Percentiles rank a stretch among this genome's conserved stretches.
phyloP scores from a whole-genome alignment of 2,113 vertebrate species.

The Gobio gobio region DNA sequence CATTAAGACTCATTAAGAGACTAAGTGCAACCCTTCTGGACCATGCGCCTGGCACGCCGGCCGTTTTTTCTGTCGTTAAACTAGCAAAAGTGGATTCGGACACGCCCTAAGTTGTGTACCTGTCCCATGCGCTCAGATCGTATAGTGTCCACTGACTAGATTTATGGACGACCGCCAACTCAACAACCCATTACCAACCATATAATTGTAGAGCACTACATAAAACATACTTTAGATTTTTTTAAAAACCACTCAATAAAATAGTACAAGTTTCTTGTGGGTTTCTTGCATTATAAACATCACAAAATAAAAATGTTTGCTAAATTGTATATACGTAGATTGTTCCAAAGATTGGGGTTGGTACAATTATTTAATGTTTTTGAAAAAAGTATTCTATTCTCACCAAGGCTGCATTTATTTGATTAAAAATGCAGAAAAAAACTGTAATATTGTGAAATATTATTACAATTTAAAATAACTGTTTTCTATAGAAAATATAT shows the following conservation, averaged over 20 bases:
- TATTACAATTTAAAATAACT: neutral
- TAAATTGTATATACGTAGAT: neutral
- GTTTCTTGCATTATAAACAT: too few relatives aligned
- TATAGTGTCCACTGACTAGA: too few relatives aligned
- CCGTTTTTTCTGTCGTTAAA: too few relatives aligned
- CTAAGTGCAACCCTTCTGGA: too few relatives aligned
- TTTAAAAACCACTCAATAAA: neutral
- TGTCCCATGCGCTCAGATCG: too few relatives aligned
- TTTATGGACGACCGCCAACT: too few relatives aligned
- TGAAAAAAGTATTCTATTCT: neutral
- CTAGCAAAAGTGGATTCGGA: too few relatives aligned
- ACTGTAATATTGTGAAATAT: neutral
- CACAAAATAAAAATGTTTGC: neutral
- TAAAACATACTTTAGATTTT: neutral
- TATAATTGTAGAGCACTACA: neutral
- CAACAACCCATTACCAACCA: neutral
- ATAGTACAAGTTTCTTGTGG: neutral
- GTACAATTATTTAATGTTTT: neutral
- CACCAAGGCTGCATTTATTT: conserved; percentile 9
- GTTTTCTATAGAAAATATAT: too few relatives aligned
- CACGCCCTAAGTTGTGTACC: too few relatives aligned
- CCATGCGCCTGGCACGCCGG: too few relatives aligned
- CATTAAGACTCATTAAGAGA: too few relatives aligned
- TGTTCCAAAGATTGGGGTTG: neutral
- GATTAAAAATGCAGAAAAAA: neutral